Percentiles rank a stretch among this genome's conserved stretches.
phyloP scores from a whole-genome alignment of 1,140 invertebrate genomes.

The Drosophila carrolli region DNA sequence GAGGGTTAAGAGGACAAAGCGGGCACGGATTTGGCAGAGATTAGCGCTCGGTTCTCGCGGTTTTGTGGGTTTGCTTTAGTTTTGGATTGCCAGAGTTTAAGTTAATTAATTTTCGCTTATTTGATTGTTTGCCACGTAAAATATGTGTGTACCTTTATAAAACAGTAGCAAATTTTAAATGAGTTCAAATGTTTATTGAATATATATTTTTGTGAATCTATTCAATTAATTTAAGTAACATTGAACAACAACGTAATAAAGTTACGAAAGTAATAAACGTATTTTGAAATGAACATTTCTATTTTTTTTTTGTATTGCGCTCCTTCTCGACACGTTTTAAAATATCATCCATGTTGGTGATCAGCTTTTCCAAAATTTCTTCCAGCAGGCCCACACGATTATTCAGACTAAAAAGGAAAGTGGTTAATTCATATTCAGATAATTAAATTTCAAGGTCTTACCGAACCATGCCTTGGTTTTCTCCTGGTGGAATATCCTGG shows the following conservation, averaged over 20 bases:
- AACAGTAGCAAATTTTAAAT: background rate
- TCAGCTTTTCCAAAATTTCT: constrained; percentile 70
- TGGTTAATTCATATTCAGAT: background rate
- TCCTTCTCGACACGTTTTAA: constrained; percentile 65
- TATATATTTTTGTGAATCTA: too few species aligned
- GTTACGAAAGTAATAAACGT: too few species aligned
- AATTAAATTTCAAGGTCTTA: background rate
- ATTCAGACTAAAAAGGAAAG: constrained; percentile 40
- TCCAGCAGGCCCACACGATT: constrained; percentile 70
- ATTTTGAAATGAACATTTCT: background rate
- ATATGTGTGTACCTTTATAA: background rate
- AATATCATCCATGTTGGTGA: constrained; percentile 68
- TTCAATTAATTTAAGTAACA: too few species aligned
- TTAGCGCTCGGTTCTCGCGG: constrained; percentile 56
- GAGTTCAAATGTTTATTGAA: background rate
- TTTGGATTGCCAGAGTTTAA: constrained; percentile 28
- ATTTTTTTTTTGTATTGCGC: constrained; percentile 12
- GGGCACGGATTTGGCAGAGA: constrained; percentile 52
- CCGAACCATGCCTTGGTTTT: constrained; percentile 57
- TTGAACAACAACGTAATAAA: too few species aligned
- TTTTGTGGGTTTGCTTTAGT: constrained; percentile 35
- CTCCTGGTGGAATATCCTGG: constrained; percentile 47
- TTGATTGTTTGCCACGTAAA: constrained; percentile 35
- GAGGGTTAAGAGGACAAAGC: constrained; percentile 2
- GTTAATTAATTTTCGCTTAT: constrained; percentile 71